Evolutionary conservation across 2,888 invertebrate species (phyloP), one percentile per base, ranked within the genome.

Genomic region (Trypoxylon attenuatum): DNA sequence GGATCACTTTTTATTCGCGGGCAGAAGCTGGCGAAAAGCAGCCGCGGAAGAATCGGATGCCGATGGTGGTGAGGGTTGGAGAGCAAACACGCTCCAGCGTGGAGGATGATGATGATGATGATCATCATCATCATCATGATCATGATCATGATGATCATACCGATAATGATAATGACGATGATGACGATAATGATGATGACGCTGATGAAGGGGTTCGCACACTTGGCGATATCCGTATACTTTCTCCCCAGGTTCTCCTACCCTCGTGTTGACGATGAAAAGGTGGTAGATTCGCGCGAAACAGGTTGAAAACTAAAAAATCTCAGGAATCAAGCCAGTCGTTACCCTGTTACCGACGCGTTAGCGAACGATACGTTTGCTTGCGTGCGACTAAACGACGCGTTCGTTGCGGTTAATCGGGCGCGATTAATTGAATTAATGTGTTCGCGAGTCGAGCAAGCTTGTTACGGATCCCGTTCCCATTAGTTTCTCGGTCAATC

Each of bases 41-140:
- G n/a, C n/a, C n/a, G n/a, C n/a, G n/a, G n/a, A n/a, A n/a, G n/a
- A n/a, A n/a, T n/a, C n/a, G 54, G 72, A 73, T 57, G 70, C 63
- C 60, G 49, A 60, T 53, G 60, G 54, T 71, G 59, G 51, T 53
- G 63, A 3, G 69, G 54, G 70, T 68, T 68, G 67, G 70, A 80
- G 78, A 78, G 77, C 81, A 83, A 82, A 83, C 84, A 83, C 79
- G 76, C 33, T 13, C 79, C 77, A 72, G 64, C 73, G 64, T 70
- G 52, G 69, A 70, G 39, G 69, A 80, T 73, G 76, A 79, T 64
- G 70, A 77, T 71, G 72, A 77, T 71, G 72, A 80, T 71, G 68
- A 78, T 71, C 69, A 75, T 78, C 66, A 70, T 62, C 52, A 67
- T 71, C 69, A 68, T 68, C 65, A 69, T 65, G 59, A 65, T 51